These are phyloP conservation scores for Parnassius apollo DNA, from an alignment of 2,888 invertebrate genomes.

Conservation along the genomic window DNA sequence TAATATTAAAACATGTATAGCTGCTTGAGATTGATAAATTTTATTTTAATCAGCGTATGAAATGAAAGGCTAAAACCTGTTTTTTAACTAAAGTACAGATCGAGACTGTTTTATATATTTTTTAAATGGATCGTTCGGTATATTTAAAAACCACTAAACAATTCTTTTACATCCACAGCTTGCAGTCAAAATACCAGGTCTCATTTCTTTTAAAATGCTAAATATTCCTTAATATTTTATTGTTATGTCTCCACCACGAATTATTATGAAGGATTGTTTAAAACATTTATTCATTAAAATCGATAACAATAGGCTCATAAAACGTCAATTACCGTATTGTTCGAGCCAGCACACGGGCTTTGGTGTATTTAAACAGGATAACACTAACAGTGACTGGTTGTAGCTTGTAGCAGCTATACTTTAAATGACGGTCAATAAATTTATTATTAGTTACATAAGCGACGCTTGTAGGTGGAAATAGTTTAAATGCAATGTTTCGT, in stretches of 20 bases:
- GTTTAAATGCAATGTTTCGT: conserved; percentile 54
- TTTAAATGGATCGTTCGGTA: too few species aligned
- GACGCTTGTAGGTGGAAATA: conserved; percentile 51
- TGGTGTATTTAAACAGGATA: conserved; percentile 32
- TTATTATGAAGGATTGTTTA: conserved; percentile 20
- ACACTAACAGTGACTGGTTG: conserved; percentile 32
- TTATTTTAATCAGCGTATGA: too few species aligned
- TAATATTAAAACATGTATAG: too few species aligned
- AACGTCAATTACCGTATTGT: conserved; percentile 67
- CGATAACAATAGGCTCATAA: conserved; percentile 42
- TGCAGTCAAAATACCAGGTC: conserved; percentile 11
- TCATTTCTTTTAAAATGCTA: conserved; percentile 19
- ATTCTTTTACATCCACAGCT: background rate
- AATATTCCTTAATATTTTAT: conserved; percentile 12
- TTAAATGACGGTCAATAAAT: conserved; percentile 42
- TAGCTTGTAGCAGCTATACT: conserved; percentile 31
- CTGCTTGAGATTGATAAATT: too few species aligned
- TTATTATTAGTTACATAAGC: conserved; percentile 66
- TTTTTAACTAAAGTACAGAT: too few species aligned
- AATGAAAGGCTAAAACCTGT: too few species aligned
- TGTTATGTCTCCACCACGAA: conserved; percentile 32
- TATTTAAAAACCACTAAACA: too few species aligned
- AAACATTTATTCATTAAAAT: conserved; percentile 30
- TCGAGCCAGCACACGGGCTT: conserved; percentile 39
- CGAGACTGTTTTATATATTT: too few species aligned